These are phyloP conservation scores for Pristionchus maxplancki DNA, from an alignment of 2,888 invertebrate genomes.

Conservation along the genomic window DNA sequence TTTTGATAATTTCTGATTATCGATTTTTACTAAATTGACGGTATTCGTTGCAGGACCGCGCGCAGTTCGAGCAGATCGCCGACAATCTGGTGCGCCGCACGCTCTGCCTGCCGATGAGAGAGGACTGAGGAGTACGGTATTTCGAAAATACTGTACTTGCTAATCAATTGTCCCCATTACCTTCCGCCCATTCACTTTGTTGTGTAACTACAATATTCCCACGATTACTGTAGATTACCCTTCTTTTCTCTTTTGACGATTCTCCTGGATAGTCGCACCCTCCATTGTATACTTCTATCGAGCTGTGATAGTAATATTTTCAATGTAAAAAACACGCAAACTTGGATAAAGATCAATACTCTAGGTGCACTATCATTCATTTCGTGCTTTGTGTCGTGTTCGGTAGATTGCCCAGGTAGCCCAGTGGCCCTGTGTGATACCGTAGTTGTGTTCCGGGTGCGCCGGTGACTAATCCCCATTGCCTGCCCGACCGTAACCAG, in stretches of 20 bases:
- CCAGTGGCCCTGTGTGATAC: background rate
- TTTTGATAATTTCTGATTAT: background rate
- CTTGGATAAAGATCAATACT: background rate
- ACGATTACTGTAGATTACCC: background rate
- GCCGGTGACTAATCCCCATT: background rate
- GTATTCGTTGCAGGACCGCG: conserved; percentile 85
- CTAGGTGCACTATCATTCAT: background rate
- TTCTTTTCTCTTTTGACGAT: background rate
- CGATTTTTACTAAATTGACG: background rate
- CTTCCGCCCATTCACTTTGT: background rate
- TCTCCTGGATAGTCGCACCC: background rate
- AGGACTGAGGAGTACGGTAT: conserved; percentile 29
- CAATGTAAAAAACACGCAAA: background rate
- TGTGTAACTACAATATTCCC: background rate
- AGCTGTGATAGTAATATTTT: conserved; percentile 11
- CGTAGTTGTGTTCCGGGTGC: background rate
- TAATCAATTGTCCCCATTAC: background rate
- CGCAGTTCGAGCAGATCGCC: conserved; percentile 93
- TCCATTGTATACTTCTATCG: background rate
- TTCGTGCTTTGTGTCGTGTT: background rate
- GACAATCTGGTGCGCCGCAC: conserved; percentile 85
- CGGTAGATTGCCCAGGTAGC: background rate
- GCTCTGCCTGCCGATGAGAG: conserved; percentile 49
- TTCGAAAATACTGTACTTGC: background rate
- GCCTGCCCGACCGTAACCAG: background rate